These are phyloP conservation scores for Corythornis madagascariensis DNA, from an alignment of 2,113 vertebrate species.

Conservation along the genomic window DNA sequence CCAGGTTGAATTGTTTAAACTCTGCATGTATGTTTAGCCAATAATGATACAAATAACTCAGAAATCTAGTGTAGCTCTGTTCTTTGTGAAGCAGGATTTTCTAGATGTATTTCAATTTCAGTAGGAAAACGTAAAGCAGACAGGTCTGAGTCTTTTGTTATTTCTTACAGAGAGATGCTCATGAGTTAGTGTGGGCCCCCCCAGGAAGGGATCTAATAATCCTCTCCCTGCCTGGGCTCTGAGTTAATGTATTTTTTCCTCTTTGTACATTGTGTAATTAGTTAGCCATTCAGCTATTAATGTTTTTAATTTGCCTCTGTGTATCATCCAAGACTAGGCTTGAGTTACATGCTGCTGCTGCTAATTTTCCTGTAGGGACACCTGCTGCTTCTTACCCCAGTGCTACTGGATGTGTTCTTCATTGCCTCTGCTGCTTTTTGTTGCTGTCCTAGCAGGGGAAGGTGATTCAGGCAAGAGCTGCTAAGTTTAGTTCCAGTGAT, in stretches of 20 bases:
- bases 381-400: background rate
- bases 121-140: background rate
- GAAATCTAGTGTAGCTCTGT: background rate
- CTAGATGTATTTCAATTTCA: background rate
- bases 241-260: background rate
- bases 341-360: background rate
- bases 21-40: background rate
- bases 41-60: background rate
- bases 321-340: background rate
- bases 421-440: background rate
- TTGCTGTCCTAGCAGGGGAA: background rate
- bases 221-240: background rate
- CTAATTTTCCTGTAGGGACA: background rate
- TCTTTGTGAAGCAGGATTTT: background rate
- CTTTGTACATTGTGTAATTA: background rate
- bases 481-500: constrained; percentile 13
- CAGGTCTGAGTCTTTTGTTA: background rate
- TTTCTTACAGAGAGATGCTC: background rate
- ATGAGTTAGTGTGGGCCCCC: background rate
- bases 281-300: background rate
- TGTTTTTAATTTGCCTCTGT: background rate
- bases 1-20: background rate
- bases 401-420: background rate
- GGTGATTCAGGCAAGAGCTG: background rate
- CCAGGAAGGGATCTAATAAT: background rate